Percentiles rank a stretch among this genome's conserved stretches.
These are phyloP conservation scores for Rissa tridactyla DNA, from an alignment of 2,113 vertebrate genomes.

Conservation along the genomic window DNA sequence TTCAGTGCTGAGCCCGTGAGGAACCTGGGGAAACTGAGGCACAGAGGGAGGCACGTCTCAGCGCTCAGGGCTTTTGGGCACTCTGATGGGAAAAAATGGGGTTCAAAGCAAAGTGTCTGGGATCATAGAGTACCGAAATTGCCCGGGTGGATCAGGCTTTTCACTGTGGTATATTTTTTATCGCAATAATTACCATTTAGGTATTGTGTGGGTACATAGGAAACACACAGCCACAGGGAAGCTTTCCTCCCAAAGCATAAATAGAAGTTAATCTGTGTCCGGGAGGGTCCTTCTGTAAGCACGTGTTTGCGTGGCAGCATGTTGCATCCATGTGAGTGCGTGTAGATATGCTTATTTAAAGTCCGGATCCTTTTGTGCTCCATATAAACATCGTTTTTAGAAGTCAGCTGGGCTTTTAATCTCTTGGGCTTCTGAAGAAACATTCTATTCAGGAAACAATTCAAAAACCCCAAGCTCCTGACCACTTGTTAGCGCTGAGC, in stretches of 20 bases:
- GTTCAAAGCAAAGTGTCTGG: not conserved
- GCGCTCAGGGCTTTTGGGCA: not conserved
- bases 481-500: not conserved
- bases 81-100: not conserved
- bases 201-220: not conserved
- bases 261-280: not conserved
- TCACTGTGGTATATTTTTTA: not conserved
- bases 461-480: not conserved
- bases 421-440: not conserved
- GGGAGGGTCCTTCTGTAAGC: not conserved
- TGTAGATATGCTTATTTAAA: not conserved
- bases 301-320: not conserved
- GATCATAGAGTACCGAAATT: not conserved
- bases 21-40: not conserved
- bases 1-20: not conserved
- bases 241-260: not conserved
- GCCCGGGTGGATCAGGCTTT: not conserved
- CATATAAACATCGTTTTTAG: not conserved
- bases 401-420: not conserved
- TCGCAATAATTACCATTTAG: not conserved
- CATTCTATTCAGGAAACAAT: not conserved
- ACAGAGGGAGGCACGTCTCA: fast-evolving
- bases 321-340: not conserved
- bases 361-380: not conserved
- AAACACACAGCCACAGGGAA: not conserved